A percentile compares a stretch with the other conserved stretches of the same genome.
Evolutionary conservation across 2,797 vertebrate species (phyloP).

Genomic region (Simalia tracyae): DNA sequence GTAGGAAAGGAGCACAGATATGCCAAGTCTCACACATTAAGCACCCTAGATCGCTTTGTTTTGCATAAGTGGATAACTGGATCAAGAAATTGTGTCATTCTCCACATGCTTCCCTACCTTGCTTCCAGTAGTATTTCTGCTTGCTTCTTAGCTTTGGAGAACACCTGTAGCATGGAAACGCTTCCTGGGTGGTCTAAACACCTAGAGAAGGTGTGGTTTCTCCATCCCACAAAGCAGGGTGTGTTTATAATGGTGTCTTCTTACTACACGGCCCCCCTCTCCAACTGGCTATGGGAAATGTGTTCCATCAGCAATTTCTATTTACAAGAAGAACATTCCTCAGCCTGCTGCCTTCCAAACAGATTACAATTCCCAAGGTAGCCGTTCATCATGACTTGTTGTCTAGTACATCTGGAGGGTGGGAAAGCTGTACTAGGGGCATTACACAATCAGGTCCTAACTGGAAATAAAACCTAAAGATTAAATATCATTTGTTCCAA

Average conservation of each 20-base stretch:
- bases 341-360: neutral
- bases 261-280: neutral
- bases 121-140: neutral
- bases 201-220: rapidly evolving
- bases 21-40: neutral
- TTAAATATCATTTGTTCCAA: neutral
- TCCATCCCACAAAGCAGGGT: neutral
- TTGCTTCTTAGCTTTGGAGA: neutral
- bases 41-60: neutral
- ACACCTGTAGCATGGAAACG: neutral
- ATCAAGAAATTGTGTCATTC: neutral
- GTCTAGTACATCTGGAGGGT: neutral
- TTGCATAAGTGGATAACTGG: neutral
- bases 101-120: neutral
- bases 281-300: neutral
- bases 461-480: neutral
- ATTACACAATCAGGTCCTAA: neutral
- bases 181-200: neutral
- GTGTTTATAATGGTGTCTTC: neutral
- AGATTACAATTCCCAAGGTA: neutral
- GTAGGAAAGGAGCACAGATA: neutral
- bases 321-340: neutral
- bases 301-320: neutral
- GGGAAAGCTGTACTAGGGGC: neutral
- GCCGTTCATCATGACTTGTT: neutral